Percentiles rank a stretch among this genome's conserved stretches.
These are phyloP conservation scores for Ips typographus DNA, from an alignment of 1,140 invertebrate species.

Conservation along the genomic window DNA sequence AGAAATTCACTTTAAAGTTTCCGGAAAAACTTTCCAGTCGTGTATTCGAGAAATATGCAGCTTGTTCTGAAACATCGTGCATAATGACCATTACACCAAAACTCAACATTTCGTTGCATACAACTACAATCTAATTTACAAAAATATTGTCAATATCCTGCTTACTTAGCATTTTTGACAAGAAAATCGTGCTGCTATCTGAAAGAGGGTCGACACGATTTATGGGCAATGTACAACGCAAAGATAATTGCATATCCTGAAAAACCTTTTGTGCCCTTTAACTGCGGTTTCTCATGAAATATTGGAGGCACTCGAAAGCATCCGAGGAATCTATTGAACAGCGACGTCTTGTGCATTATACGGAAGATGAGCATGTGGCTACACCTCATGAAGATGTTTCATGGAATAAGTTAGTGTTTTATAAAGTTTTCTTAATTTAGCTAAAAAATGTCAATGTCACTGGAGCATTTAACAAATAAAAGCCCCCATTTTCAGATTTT, in stretches of 20 bases:
- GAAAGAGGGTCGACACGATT: conserved; percentile 1
- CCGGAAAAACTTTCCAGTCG: background rate
- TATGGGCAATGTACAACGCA: background rate
- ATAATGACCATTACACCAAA: background rate
- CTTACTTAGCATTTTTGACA: background rate
- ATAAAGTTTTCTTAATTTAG: background rate
- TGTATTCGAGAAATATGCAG: background rate
- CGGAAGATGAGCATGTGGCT: background rate
- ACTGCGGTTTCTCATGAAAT: background rate
- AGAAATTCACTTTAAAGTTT: conserved; percentile 1
- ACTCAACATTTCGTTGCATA: background rate
- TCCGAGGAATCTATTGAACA: background rate
- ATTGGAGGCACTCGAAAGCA: background rate
- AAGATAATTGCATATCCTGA: conserved; percentile 1
- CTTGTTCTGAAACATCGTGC: background rate
- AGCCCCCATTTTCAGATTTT: no score
- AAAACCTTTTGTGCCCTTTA: background rate
- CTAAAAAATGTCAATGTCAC: no score
- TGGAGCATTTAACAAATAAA: no score
- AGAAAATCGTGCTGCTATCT: background rate
- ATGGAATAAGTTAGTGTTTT: background rate
- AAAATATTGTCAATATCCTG: background rate
- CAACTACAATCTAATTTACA: background rate
- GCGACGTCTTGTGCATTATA: background rate
- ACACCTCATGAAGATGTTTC: background rate